Percentiles rank a stretch among this genome's conserved stretches.
These are phyloP conservation scores for Aurelia sp. DNA, from an alignment of 30 jellyfish, hydroid and myxozoan species.

Conservation along the genomic window DNA sequence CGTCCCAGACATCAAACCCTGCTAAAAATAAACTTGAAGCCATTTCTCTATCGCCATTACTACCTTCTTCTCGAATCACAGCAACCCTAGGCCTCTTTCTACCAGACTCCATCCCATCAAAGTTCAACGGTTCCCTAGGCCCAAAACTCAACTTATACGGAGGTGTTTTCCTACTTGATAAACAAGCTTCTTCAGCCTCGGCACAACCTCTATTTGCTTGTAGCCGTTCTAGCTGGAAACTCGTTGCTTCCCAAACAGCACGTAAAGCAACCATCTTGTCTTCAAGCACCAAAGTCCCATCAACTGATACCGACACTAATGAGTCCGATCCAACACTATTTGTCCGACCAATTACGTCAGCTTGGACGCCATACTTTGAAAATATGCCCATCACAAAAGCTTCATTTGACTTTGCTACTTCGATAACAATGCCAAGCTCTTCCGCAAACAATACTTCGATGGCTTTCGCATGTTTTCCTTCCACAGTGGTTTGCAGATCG, in stretches of 20 bases:
- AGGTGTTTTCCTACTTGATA: slow-evolving; percentile 59
- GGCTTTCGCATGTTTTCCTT: neutral
- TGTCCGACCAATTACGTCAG: slow-evolving; percentile 53
- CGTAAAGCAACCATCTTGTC: slow-evolving; percentile 62
- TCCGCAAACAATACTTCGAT: slow-evolving; percentile 73
- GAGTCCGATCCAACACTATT: slow-evolving; percentile 35
- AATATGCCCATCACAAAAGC: slow-evolving; percentile 16
- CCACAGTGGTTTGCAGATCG: neutral
- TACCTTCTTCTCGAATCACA: slow-evolving; percentile 91
- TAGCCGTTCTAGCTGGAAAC: slow-evolving; percentile 80
- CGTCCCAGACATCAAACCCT: slow-evolving; percentile 91
- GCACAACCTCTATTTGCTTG: slow-evolving; percentile 80
- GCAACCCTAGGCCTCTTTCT: slow-evolving; percentile 69
- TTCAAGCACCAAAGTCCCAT: slow-evolving; percentile 43
- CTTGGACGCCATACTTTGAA: slow-evolving; percentile 33
- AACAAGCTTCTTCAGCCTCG: slow-evolving; percentile 54
- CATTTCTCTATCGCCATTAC: slow-evolving; percentile 96
- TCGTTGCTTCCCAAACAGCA: slow-evolving; percentile 85
- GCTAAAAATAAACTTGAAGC: slow-evolving; percentile 78
- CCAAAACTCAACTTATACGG: slow-evolving; percentile 43
- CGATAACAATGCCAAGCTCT: slow-evolving; percentile 80
- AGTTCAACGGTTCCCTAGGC: slow-evolving; percentile 37
- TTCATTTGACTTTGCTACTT: slow-evolving; percentile 43
- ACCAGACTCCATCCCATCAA: neutral
- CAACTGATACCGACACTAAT: slow-evolving; percentile 21